Evolutionary conservation across 2,888 invertebrate species (phyloP), one percentile per base, ranked within the genome.

Genomic region (Chrysolina oricalcia): DNA sequence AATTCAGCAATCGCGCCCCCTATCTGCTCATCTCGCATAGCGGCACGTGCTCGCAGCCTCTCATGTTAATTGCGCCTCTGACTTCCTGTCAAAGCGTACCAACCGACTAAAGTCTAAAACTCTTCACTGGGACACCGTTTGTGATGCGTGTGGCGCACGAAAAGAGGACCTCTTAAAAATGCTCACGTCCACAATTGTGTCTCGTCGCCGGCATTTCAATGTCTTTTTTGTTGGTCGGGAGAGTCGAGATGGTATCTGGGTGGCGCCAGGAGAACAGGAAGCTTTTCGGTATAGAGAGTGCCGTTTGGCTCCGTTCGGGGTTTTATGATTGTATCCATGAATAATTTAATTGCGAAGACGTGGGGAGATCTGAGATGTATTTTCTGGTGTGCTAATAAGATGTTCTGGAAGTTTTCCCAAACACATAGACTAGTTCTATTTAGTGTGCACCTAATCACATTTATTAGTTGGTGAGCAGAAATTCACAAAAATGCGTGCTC

Each of bases 31-130:
- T 59, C 35, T 17, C 59, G 6, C 59, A 35, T n/a, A 59, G 9
- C 59, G 56, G 73, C 78, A 78, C 78, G 78, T 73, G 78, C 78
- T 73, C 43, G 27, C 53, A 78, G 64, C 56, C 76, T 78, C 75
- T 78, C 73, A 73, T 70, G 78, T 75, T 78, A 78, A 78, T 78
- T 78, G 75, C 74, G 76, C 66, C 70, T 70, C 76, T 76, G 70
- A 75, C 77, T 79, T 79, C 77, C 78, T 72, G 77, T 75, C 64
- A 66, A 73, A 21, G 65, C 73, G 65, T 69, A 50, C 23, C 48
- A 59, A 65, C 66, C 43, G 43, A 43, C 2, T 13, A 13, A 43
- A n/a, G n/a, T n/a, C 13, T 43, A 5, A 43, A 43, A 72, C 67
- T 73, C 69, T 73, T 72, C 72, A 72, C 65, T 35, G 50, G 62